Conservation (phyloP, 37 sponge, comb jelly and placozoan species). For the Theonella swinhoei region DNA sequence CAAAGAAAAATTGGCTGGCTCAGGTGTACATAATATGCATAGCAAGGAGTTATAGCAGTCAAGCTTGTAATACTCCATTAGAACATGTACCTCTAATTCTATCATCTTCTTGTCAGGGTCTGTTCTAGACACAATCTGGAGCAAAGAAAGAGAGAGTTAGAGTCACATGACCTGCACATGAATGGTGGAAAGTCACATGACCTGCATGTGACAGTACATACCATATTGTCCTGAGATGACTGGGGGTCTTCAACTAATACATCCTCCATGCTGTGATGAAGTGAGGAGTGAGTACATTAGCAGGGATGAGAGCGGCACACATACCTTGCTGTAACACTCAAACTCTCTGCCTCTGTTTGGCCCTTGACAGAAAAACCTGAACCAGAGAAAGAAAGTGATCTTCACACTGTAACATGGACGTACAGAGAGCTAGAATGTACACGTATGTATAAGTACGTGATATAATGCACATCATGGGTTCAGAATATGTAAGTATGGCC, state of each 20-base stretch:
- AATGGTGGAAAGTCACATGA: too few relatives aligned
- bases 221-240: neutral
- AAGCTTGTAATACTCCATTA: too few relatives aligned
- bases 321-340: constrained; percentile 7
- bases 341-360: neutral
- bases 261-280: constrained; percentile 37
- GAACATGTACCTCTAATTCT: constrained; percentile 32
- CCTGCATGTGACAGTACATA: too few relatives aligned
- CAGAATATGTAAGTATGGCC: too few relatives aligned
- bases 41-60: too few relatives aligned
- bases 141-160: neutral
- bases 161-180: neutral
- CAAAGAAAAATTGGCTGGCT: too few relatives aligned
- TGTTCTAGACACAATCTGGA: constrained; percentile 23
- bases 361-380: constrained; percentile 31
- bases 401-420: neutral
- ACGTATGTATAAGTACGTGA: too few relatives aligned
- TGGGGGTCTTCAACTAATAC: constrained; percentile 25
- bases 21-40: too few relatives aligned
- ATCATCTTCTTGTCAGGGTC: constrained; percentile 39
- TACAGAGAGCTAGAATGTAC: neutral
- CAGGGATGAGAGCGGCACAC: too few relatives aligned
- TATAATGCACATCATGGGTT: too few relatives aligned
- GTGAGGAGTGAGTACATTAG: neutral
- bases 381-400: neutral